phyloP scores from a whole-genome alignment of 92 coral and sea anemone species.

The Epizoanthus illoricatus region DNA sequence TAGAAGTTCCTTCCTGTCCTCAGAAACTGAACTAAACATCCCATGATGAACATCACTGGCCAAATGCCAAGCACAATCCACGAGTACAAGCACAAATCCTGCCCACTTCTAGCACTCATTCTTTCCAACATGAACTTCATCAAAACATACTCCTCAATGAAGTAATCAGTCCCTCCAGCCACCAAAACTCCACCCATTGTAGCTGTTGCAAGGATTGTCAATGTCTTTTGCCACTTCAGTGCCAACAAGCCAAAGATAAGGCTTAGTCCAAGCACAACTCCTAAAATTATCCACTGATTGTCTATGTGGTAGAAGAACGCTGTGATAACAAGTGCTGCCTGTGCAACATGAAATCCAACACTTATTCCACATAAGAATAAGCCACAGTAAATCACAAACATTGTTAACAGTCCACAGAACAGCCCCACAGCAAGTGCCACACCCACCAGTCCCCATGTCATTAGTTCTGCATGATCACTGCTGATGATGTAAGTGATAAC shows the following conservation, averaged over 20 bases:
- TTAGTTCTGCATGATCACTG: constrained; percentile 71
- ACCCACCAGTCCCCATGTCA: constrained; percentile 82
- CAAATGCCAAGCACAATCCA: constrained; percentile 83
- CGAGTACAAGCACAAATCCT: constrained; percentile 71
- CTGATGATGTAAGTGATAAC: constrained; percentile 80
- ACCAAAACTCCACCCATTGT: constrained; percentile 84
- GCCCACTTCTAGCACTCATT: constrained; percentile 66
- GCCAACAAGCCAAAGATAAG: constrained; percentile 67
- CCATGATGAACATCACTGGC: constrained; percentile 78
- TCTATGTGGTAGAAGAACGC: constrained; percentile 59
- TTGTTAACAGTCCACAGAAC: constrained; percentile 87
- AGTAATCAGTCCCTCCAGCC: constrained; percentile 79
- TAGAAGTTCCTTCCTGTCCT: constrained; percentile 73
- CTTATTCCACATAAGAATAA: constrained; percentile 87
- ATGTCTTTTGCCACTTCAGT: constrained; percentile 82
- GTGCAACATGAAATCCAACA: constrained; percentile 80
- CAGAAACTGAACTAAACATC: constrained; percentile 74
- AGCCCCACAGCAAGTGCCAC: constrained; percentile 90
- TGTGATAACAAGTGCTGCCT: constrained; percentile 62
- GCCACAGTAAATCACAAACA: constrained; percentile 87
- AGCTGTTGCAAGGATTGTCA: constrained; percentile 78
- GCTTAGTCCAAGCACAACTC: constrained; percentile 79
- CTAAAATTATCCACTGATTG: constrained; percentile 83
- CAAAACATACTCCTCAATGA: constrained; percentile 75
- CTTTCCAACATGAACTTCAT: constrained; percentile 69